Conservation (phyloP, 2,113 vertebrate genomes). For the Heptranchias perlo region DNA sequence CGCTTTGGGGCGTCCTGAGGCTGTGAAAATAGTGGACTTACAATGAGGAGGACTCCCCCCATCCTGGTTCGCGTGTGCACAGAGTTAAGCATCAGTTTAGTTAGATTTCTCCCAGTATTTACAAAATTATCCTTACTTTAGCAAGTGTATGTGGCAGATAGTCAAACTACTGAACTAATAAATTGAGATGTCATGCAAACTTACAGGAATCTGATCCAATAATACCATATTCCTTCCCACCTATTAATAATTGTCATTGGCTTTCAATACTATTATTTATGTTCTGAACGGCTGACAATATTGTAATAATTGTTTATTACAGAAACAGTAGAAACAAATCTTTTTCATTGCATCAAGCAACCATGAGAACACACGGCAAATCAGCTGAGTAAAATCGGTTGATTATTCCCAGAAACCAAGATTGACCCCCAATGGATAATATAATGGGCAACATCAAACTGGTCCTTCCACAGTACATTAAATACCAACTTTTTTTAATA, state of each 20-base stretch:
- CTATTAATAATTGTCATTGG: background rate
- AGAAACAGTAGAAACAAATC: background rate
- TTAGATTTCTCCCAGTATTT: background rate
- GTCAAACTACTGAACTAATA: background rate
- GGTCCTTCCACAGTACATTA: background rate
- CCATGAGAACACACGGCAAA: background rate
- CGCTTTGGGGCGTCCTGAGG: background rate
- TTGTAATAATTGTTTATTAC: background rate
- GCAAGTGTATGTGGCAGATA: no score
- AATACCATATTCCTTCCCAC: background rate
- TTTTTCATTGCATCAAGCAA: background rate
- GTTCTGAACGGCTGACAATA: background rate
- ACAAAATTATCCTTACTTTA: background rate
- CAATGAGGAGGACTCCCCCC: background rate
- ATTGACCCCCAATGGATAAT: background rate
- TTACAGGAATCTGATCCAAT: background rate
- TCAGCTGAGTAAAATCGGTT: background rate
- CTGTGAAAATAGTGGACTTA: background rate
- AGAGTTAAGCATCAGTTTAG: background rate
- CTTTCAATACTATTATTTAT: background rate
- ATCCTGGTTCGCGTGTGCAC: background rate
- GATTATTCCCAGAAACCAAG: background rate
- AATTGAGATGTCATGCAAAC: background rate
- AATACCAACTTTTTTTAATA: background rate
- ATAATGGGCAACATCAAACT: background rate